Evolutionary conservation across 2,113 vertebrate genomes (phyloP), one percentile per base, ranked within the genome.

Genomic region (Epinephelus fuscoguttatus): DNA sequence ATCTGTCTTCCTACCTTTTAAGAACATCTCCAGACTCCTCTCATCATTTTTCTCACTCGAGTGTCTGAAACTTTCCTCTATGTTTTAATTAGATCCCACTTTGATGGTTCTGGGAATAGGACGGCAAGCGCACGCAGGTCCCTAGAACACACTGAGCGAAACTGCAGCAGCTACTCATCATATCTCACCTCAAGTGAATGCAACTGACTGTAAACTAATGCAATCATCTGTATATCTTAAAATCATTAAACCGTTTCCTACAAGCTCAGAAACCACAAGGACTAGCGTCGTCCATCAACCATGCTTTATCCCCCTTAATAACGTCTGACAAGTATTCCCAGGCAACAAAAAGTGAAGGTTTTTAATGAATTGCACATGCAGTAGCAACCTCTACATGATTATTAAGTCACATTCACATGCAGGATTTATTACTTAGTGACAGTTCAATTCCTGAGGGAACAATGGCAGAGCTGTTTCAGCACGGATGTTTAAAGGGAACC

Each of bases 291-390:
- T 89, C 86, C 84, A 90, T 94, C 92, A 93, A 70, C 73, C 69
- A 1, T 23, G 66, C 68, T 91, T 91, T 76, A 88, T 88, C 60
- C 81, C 68, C 76, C 53, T 78, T 90, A 82, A 89, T 88, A 90
- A 84, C 56, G 40, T 72, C 84, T 91, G 92, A 91, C 90, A 88
- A 78, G 76, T 75, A 87, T 91, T 91, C 91, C 92, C 89, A 80
- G 47, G 80, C 69, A 88, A 70, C 61, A 50, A 15, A 84, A 91
- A 75, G 59, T 50, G 77, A 84, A 72, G 13, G 70, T 76, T 80
- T 88, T 88, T 90, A 90, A 92, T 88, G 82, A 91, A 79, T 73
- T 71, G 61, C 78, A 78, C 84, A 83, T 74, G 76, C 70, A 74
- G 71, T 27, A 23, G 76, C 79, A 67, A 52, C 70, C 42, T 70